Evolutionary conservation across 2,888 invertebrate genomes (phyloP), one percentile per base, ranked within the genome.

Genomic region (Ochlodes sylvanus): DNA sequence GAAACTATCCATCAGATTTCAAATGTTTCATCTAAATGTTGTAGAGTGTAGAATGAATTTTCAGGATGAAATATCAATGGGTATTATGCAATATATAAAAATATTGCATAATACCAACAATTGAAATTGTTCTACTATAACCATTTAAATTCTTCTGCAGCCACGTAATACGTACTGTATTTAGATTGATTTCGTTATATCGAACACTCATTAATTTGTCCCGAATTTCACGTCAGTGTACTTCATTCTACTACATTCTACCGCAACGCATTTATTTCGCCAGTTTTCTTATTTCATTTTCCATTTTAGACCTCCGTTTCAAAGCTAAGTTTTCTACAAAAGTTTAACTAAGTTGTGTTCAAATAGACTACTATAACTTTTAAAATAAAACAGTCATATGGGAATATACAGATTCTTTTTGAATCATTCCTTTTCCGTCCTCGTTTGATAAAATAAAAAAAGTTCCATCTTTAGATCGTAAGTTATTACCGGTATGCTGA

Each of bases 91-190:
- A n/a, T n/a, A n/a, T n/a, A n/a, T 82, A 80, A 82, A 83, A 84
- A 80, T 78, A 79, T 77, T 70, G 77, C 75, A 75, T 82, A 80
- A 83, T 80, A 79, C 79, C 75, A 69, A 73, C 81, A 79, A 85
- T 84, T 78, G 83, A 79, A 82, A 82, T 79, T 77, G 82, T 78
- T 78, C 76, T 74, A 70, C 74, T 76, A 76, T 77, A 77, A 75
- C 38, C 38, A 84, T 87, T 85, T 86, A 83, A 87, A 88, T 87
- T 27, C 85, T 86, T 83, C 84, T 79, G 82, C 77, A 79, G 79
- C 77, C 64, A 75, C 63, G 69, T 70, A 71, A 77, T 79, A 81
- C 81, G 27, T 72, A 72, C 74, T 79, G 74, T 77, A 78, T 76
- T 74, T 77, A 77, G 76, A 79, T 78, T 82, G 83, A 86, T 85